These are phyloP conservation scores for Leucophenga montana DNA, from an alignment of 2,888 invertebrate genomes.

Conservation along the genomic window DNA sequence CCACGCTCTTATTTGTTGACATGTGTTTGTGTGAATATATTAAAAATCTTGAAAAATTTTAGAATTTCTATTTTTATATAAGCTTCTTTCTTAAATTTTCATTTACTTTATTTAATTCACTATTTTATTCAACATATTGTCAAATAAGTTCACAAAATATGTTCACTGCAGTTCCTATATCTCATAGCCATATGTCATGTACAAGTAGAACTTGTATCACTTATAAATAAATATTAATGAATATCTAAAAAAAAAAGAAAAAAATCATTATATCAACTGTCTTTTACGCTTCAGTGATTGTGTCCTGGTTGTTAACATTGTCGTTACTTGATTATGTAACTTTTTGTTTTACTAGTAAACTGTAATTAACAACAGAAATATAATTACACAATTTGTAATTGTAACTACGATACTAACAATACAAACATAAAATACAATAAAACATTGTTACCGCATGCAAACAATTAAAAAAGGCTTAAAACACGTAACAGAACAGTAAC, in stretches of 20 bases:
- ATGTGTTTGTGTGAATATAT: too few relatives aligned
- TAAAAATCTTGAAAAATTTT: too few relatives aligned
- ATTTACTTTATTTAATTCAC: too few relatives aligned
- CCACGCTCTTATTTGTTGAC: too few relatives aligned
- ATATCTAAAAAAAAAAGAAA: neutral
- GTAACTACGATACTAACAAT: conserved; percentile 1
- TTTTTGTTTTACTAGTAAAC: conserved; percentile 32
- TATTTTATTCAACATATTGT: too few relatives aligned
- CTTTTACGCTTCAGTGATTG: neutral
- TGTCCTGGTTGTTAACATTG: conserved; percentile 22
- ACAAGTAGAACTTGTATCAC: too few relatives aligned
- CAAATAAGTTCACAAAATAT: too few relatives aligned
- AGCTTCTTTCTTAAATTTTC: too few relatives aligned
- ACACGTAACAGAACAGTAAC: conserved; percentile 4
- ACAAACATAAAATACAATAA: neutral
- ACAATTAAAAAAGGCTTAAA: neutral
- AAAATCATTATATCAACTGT: conserved; percentile 3
- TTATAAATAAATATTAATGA: conserved; percentile 4
- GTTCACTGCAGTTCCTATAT: too few relatives aligned
- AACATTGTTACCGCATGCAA: neutral
- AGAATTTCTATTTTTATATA: too few relatives aligned
- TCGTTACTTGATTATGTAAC: conserved; percentile 36
- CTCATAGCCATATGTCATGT: too few relatives aligned
- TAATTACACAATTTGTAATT: conserved; percentile 24
- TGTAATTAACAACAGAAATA: conserved; percentile 53